Evolutionary conservation across 1,140 invertebrate species (phyloP).

Genomic region (Plectus sambesii): DNA sequence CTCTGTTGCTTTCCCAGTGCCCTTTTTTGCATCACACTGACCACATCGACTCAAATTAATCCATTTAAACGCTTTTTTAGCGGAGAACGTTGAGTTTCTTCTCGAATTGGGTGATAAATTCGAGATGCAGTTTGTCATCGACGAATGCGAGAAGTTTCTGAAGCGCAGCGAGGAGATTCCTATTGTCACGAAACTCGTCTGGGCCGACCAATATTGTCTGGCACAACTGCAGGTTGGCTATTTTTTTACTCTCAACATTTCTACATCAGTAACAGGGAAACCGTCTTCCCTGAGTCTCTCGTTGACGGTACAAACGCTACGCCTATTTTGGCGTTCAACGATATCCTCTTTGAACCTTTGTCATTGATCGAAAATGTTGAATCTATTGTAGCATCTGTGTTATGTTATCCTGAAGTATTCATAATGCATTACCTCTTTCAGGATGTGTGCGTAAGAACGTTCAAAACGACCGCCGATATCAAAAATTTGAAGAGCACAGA

Average conservation of each 20-base stretch:
- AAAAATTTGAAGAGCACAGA: constrained; percentile 10
- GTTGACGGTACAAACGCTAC: no score
- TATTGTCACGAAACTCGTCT: constrained; percentile 30
- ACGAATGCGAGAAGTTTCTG: constrained; percentile 35
- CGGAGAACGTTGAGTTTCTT: constrained; percentile 37
- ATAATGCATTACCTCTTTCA: no score
- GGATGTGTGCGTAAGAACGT: constrained; percentile 32
- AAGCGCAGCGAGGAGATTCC: constrained; percentile 29
- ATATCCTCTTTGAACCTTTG: no score
- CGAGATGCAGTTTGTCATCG: constrained; percentile 37
- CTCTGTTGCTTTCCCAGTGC: no score
- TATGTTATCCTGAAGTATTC: no score
- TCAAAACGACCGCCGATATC: constrained; percentile 25
- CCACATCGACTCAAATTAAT: no score
- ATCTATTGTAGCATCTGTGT: no score
- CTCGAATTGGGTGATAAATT: constrained; percentile 38
- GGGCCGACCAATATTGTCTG: constrained; percentile 35
- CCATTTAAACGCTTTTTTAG: constrained; percentile 32
- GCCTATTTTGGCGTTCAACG: no score
- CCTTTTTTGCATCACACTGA: no score
- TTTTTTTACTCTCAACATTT: not conserved
- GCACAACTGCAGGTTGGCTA: constrained; percentile 30
- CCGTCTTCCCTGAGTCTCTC: no score
- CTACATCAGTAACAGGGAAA: constrained; percentile 10
- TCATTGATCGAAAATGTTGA: no score